phyloP scores from a whole-genome alignment of 2,888 invertebrate species.

The Heliconius aoede region DNA sequence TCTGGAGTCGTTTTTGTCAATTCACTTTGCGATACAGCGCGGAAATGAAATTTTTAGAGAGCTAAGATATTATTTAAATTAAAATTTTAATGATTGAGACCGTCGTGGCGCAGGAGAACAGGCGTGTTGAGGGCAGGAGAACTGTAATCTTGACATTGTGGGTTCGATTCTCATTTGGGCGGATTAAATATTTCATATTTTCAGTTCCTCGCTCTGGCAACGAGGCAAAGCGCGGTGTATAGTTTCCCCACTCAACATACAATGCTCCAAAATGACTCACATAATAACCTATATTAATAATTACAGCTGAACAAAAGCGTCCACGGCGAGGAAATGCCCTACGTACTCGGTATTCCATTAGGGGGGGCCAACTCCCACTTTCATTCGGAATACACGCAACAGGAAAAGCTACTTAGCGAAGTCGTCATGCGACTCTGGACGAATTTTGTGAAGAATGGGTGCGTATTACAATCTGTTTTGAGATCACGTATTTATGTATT shows the following conservation, averaged over 20 bases:
- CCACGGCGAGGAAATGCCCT: constrained; percentile 94
- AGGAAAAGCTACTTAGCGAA: constrained; percentile 92
- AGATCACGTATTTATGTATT: neutral
- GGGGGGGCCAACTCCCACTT: constrained; percentile 88
- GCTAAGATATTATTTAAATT: neutral
- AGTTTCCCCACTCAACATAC: no score
- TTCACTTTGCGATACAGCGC: neutral
- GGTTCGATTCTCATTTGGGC: no score
- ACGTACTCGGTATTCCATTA: constrained; percentile 93
- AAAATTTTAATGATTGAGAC: neutral
- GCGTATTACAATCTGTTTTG: constrained; percentile 57
- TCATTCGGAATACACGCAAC: constrained; percentile 88
- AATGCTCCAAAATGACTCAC: neutral
- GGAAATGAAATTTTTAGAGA: neutral
- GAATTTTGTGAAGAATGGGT: constrained; percentile 96
- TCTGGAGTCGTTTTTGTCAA: constrained; percentile 5
- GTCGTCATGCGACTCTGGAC: constrained; percentile 94
- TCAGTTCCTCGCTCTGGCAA: no score
- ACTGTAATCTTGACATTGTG: no score
- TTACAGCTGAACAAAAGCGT: constrained; percentile 88
- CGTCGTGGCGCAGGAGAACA: neutral
- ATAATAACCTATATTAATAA: constrained; percentile 29
- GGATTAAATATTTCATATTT: no score
- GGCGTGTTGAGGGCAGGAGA: no score
- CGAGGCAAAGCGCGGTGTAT: no score